Conservation (phyloP, 2,113 vertebrate genomes). For the Pedionomus torquatus region DNA sequence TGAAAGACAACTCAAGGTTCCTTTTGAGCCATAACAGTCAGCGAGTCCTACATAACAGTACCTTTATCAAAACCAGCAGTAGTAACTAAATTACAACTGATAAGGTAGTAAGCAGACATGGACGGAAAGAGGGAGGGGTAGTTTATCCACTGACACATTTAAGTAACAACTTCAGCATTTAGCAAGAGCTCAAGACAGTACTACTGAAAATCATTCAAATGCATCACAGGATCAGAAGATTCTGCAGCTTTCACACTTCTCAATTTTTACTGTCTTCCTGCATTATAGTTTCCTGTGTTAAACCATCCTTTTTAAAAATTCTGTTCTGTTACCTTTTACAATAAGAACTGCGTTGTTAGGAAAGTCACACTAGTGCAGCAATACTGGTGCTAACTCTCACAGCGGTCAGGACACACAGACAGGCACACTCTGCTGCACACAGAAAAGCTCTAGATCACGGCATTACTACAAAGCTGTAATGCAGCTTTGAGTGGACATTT, state of each 20-base stretch:
- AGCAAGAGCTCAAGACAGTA: not conserved
- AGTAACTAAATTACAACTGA: not conserved
- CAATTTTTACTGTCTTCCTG: not conserved
- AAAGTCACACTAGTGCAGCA: not conserved
- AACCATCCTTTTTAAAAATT: not conserved
- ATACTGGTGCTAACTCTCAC: not conserved
- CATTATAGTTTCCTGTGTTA: not conserved
- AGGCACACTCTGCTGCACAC: accelerated
- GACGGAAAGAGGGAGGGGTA: not conserved
- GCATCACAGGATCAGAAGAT: not conserved
- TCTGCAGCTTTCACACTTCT: not conserved
- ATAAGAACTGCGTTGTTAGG: not conserved
- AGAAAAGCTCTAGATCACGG: not conserved
- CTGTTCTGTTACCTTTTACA: not conserved
- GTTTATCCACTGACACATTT: not conserved
- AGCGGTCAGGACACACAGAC: accelerated
- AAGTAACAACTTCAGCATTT: not conserved
- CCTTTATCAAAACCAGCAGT: not conserved
- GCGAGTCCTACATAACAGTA: not conserved
- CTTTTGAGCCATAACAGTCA: not conserved
- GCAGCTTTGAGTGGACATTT: not conserved
- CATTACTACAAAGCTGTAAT: not conserved
- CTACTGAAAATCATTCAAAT: not conserved
- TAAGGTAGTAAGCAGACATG: not conserved
- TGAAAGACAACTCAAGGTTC: not conserved